Evolutionary conservation across 2,113 vertebrate genomes (phyloP), one percentile per base, ranked within the genome.

Genomic region (Oreochromis spilurus): DNA sequence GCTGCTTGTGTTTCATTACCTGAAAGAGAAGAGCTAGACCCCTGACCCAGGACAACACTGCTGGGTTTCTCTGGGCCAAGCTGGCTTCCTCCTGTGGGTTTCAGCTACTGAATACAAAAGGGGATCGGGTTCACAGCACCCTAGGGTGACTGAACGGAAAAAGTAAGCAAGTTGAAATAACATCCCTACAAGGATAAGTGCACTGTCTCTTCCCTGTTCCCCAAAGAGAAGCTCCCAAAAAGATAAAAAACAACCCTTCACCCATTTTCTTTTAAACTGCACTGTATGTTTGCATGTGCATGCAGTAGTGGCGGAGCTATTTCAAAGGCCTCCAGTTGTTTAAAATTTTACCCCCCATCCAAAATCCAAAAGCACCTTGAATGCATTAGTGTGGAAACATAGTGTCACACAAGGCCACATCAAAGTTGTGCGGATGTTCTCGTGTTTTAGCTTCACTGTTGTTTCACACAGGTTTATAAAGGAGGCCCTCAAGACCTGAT

Each of bases 121-220:
- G 82, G 91, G 84, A 92, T 75, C 90, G 89, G 85, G 90, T 95
- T 95, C 91, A 88, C 86, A 88, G 90, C 92, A 91, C 92, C 93
- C 91, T 81, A 84, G 58, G 88, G 89, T 93, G 93, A 87, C 87
- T 40, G 85, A 26, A 79, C 57, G 81, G 70, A 91, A 82, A 81
- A 84, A 89, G 82, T 81, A 38, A 81, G 38, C 36, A 86, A 91
- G 92, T 89, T 95, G 82, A 93, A 95, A 96, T 95, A 95, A 93
- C 93, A 96, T 93, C 94, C 94, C 83, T 87, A 87, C 75, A 90
- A 94, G 89, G 86, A 94, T 81, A 91, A 80, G 78, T 85, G 86
- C 1, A 72, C 91, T 92, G 92, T 92, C 86, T 91, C 90, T 83
- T 92, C 90, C 62, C 57, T 5, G 70, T 81, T 91, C 80, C 85